Conservation (phyloP, 2,888 invertebrate species). For the Zaprionus obscuricornis region DNA sequence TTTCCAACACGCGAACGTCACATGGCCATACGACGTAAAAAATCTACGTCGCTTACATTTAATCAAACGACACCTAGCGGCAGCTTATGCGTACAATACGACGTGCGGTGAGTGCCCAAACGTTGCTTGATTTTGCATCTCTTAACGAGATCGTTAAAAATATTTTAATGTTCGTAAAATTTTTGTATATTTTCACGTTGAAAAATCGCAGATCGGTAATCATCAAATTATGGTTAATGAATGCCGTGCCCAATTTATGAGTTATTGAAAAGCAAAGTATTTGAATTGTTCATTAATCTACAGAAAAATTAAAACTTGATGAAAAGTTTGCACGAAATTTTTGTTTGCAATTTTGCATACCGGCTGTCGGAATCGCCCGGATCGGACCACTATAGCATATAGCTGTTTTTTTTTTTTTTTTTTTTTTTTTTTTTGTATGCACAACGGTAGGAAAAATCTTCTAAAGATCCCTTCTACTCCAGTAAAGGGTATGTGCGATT, state of each 20-base stretch:
- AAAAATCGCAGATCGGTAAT: conserved; percentile 6
- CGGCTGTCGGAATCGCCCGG: no score
- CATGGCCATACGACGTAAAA: conserved; percentile 87
- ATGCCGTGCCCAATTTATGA: conserved; percentile 50
- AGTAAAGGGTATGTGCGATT: no score
- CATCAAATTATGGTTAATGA: conserved; percentile 16
- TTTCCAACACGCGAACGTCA: conserved; percentile 89
- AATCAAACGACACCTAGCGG: conserved; percentile 40
- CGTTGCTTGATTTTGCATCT: neutral
- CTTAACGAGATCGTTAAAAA: conserved; percentile 25
- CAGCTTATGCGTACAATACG: conserved; percentile 5
- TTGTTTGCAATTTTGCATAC: no score
- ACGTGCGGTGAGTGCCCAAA: conserved; percentile 31
- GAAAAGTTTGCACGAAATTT: no score
- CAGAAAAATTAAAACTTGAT: no score
- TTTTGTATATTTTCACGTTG: conserved; percentile 32
- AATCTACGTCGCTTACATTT: conserved; percentile 68
- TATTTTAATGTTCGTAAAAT: conserved; percentile 21
- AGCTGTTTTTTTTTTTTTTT: no score
- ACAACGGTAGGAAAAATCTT: no score
- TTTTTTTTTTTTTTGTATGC: no score
- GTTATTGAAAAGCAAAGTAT: conserved; percentile 57
- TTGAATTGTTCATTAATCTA: conserved; percentile 77
- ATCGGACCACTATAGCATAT: no score
- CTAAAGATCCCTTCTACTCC: no score